Percentiles rank a stretch among this genome's conserved stretches.
Evolutionary conservation across 2,113 vertebrate species (phyloP).

Genomic region (Antigone vipio): DNA sequence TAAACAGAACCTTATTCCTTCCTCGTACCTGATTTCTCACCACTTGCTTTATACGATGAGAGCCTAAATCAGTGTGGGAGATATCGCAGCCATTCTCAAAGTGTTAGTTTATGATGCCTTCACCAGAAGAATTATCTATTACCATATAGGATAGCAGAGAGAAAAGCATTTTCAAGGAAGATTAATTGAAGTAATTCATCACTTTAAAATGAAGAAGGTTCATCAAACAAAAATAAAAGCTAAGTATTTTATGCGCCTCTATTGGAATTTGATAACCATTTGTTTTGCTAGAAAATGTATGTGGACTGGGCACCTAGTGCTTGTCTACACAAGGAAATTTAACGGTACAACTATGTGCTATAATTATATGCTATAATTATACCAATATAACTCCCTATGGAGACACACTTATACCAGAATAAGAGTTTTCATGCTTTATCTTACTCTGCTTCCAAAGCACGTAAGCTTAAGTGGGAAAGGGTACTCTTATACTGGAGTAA

Average conservation of each 20-base stretch:
- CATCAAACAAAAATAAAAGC: constrained; percentile 50
- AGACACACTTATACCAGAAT: constrained; percentile 23
- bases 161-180: constrained; percentile 47
- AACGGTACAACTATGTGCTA: background rate
- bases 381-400: constrained; percentile 48
- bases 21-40: constrained; percentile 56
- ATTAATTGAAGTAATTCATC: constrained; percentile 51
- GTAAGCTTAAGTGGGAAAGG: background rate
- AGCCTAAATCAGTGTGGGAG: constrained; percentile 42
- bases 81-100: background rate
- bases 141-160: background rate
- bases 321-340: constrained; percentile 35
- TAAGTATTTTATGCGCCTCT: constrained; percentile 18
- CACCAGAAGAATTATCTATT: constrained; percentile 36
- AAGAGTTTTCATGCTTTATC: constrained; percentile 34
- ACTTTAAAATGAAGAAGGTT: constrained; percentile 42
- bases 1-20: constrained; percentile 49
- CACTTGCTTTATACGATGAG: constrained; percentile 30
- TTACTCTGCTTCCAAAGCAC: background rate
- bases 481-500: constrained; percentile 34
- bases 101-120: constrained; percentile 28
- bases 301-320: constrained; percentile 23
- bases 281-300: constrained; percentile 23
- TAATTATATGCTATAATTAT: constrained; percentile 58
- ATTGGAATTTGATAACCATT: background rate